Evolutionary conservation across 1,140 invertebrate genomes (phyloP).

Genomic region (Papilio polyxenes): DNA sequence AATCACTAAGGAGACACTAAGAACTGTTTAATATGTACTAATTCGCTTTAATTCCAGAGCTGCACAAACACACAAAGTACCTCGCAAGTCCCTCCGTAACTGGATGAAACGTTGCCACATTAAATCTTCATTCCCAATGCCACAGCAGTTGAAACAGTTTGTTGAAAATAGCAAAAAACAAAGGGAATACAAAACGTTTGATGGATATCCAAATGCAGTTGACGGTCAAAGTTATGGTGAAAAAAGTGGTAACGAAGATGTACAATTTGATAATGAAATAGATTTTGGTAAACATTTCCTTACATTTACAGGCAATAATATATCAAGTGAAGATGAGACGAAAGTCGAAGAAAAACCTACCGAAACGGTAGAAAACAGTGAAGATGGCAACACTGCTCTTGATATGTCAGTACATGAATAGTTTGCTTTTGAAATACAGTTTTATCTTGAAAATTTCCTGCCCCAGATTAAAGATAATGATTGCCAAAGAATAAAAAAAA

Average conservation of each 20-base stretch:
- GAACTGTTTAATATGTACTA: conserved; percentile 1
- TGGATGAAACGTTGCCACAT: conserved; percentile 82
- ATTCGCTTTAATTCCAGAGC: conserved; percentile 62
- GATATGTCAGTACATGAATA: conserved; percentile 71
- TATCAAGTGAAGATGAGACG: conserved; percentile 69
- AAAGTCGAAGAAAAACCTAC: conserved; percentile 43
- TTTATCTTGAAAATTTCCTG: not conserved
- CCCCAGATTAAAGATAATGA: conserved; percentile 43
- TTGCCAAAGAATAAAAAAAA: conserved; percentile 68
- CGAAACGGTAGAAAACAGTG: conserved; percentile 39
- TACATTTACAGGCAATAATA: conserved; percentile 46
- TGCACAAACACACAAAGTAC: conserved; percentile 80
- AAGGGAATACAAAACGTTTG: conserved; percentile 62
- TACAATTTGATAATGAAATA: conserved; percentile 48
- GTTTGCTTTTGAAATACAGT: conserved; percentile 5
- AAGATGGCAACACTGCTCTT: conserved; percentile 53
- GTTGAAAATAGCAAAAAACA: conserved; percentile 79
- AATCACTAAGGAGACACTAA: conserved; percentile 2
- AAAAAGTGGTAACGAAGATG: conserved; percentile 50
- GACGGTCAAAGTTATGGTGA: conserved; percentile 45
- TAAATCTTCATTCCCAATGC: conserved; percentile 80
- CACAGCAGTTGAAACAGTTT: conserved; percentile 78
- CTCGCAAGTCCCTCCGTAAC: conserved; percentile 78
- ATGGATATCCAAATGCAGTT: conserved; percentile 32
- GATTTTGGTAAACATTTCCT: conserved; percentile 73